Evolutionary conservation across 35 echinoderm and acorn worm species (phyloP), one percentile per base, ranked within the genome.

Genomic region (Holothuria glaberrima): DNA sequence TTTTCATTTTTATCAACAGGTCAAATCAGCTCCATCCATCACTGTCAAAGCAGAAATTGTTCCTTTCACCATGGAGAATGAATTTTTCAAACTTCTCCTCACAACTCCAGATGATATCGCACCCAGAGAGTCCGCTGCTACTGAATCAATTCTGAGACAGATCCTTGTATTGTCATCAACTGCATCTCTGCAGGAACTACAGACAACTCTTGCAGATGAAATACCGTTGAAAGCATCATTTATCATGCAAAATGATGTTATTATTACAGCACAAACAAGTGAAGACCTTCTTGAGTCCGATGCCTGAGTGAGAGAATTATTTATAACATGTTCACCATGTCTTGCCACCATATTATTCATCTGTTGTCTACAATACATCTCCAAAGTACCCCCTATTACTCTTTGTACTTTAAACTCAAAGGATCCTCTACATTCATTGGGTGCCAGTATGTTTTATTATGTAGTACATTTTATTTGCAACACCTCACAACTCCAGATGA

Each of bases 191-290:
- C 64, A 68, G 64, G 64, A 68, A 68, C 64, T 68, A 32, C 64
- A 68, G 22, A 19, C 64, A 68, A 26, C 9, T 28, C 64, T 68
- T 68, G 64, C 64, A 25, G 13, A 68, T 68, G n/a, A 68, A 68
- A 68, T 68, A 68, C 64, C 64, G 12, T 32, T 68, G 6, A 24
- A 10, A 68, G n/a, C n/a, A 1, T 32, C 64, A 68, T 68, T 68
- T 10, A 68, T 68, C 64, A 68, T 68, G 64, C 64, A 68, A 68
- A 68, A 68, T 68, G 30, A 68, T 68, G 64, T 68, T 9, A 20
- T 68, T 24, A 68, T 68, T 68, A 19, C 64, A 6, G 64, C 64
- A 68, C 64, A 68, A 68, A 32, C 64, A 68, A 68, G 64, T 26
- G n/a, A 68, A 68, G 19, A 9, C 24, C 64, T 68, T 32, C 12